Evolutionary conservation across 2,888 invertebrate genomes (phyloP).

Genomic region (Keiferia lycopersicella): DNA sequence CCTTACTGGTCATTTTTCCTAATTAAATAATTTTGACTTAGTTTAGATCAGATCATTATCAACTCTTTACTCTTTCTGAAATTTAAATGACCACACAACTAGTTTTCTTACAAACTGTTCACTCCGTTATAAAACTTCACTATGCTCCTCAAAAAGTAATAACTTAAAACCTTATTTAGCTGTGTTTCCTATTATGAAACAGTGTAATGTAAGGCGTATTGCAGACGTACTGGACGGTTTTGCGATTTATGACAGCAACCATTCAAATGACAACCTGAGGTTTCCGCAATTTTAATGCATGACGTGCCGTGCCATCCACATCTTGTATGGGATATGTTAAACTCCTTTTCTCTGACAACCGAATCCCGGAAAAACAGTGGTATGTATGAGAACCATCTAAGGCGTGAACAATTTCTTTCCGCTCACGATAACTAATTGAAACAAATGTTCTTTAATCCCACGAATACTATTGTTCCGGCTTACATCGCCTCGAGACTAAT

Average conservation of each 20-base stretch:
- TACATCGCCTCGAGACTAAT: conserved; percentile 17
- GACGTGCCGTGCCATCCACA: too few species aligned
- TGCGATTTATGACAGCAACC: too few species aligned
- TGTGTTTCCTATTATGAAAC: conserved; percentile 20
- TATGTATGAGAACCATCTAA: background rate
- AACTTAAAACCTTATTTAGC: conserved; percentile 13
- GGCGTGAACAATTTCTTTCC: conserved; percentile 24
- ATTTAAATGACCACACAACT: background rate
- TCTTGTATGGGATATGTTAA: too few species aligned
- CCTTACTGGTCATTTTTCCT: too few species aligned
- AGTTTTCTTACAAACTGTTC: background rate
- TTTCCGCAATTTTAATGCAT: too few species aligned
- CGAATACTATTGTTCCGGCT: conserved; percentile 25
- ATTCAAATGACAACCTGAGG: too few species aligned
- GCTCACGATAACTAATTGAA: conserved; percentile 24
- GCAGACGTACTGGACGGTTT: too few species aligned
- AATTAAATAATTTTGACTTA: background rate
- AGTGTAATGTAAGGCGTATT: background rate
- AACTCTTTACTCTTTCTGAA: background rate
- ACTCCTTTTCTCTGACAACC: too few species aligned
- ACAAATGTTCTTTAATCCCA: conserved; percentile 29
- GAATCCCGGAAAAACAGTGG: too few species aligned
- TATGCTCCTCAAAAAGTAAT: conserved; percentile 15
- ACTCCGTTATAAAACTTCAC: conserved; percentile 1
- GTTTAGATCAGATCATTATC: background rate